Evolutionary conservation across 2,888 invertebrate genomes (phyloP).

Genomic region (Nysson spinosus): DNA sequence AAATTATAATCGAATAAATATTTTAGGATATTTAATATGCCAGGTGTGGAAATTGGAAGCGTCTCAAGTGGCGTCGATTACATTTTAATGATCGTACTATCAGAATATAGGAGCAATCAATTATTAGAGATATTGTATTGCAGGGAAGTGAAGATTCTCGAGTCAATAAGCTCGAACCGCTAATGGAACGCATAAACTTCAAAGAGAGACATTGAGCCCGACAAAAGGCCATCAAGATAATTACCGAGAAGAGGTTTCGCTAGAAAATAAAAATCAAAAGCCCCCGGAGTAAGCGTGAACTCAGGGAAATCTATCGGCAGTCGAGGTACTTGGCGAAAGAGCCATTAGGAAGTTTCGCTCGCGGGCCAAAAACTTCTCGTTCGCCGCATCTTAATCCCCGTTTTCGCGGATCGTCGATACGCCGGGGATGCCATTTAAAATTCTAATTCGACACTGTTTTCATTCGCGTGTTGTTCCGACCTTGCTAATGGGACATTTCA

Average conservation of each 20-base stretch:
- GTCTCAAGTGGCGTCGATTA: too few species aligned
- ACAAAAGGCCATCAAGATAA: conserved; percentile 34
- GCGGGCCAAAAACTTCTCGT: background rate
- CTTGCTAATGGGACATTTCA: conserved; percentile 12
- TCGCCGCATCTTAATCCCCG: conserved; percentile 46
- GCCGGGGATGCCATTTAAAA: conserved; percentile 46
- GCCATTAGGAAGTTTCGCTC: conserved; percentile 54
- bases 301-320: conserved; percentile 41
- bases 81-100: too few species aligned
- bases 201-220: conserved; percentile 14
- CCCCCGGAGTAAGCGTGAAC: conserved; percentile 32
- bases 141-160: too few species aligned
- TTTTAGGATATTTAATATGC: too few species aligned
- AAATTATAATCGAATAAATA: too few species aligned
- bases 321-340: conserved; percentile 42
- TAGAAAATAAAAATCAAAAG: conserved; percentile 38
- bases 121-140: too few species aligned
- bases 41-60: too few species aligned
- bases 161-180: too few species aligned
- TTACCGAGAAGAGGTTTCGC: conserved; percentile 22
- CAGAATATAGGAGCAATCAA: too few species aligned
- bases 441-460: conserved; percentile 50
- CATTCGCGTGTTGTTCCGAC: conserved; percentile 11
- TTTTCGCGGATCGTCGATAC: conserved; percentile 46
- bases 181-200: conserved; percentile 29